Evolutionary conservation across 2,113 vertebrate genomes (phyloP), one percentile per base, ranked within the genome.

Genomic region (Siniperca knerii): DNA sequence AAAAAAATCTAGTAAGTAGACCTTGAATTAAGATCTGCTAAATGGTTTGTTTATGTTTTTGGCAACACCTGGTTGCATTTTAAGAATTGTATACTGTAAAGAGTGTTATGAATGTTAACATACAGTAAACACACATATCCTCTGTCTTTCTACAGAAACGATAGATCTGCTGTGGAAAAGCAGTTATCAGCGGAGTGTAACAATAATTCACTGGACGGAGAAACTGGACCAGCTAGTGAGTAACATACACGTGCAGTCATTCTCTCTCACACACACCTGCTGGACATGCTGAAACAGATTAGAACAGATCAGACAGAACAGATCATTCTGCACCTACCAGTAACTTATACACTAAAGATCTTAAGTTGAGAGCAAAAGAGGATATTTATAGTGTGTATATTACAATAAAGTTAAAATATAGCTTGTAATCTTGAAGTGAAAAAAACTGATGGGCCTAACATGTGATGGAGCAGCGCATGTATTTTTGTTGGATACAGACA

Each of bases 141-240:
- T 77, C 11, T 75, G 2, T 72, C 15, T 79, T 52, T n/a, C 80
- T 46, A n/a, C 89, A 95, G 94, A 72, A 93, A 92, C n/a, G 90
- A 92, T 21, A 93, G 83, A 72, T 75, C 68, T 46, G 18, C 83
- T 35, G 55, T 70, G 29, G 29, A 69, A 46, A 89, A 86, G 67
- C 86, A 89, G 73, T 48, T 84, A 13, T 82, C 90, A 20, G 46
- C 60, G 16, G 94, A 95, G 78, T 86, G 90, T 1, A 96, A 96
- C 85, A 96, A 96, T 78, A 95, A 96, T 57, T 89, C 84, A 8
- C 67, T 50, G 23, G 80, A 48, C 75, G 82, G 37, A 83, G 78
- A 82, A 42, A 64, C 50, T 48, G 83, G 20, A 73, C 80, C 90
- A 44, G 81, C 87, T 23, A 77, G 95, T 96, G 86, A 94, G 94